These are phyloP conservation scores for Agapornis roseicollis DNA, from an alignment of 2,113 vertebrate species.

Conservation along the genomic window DNA sequence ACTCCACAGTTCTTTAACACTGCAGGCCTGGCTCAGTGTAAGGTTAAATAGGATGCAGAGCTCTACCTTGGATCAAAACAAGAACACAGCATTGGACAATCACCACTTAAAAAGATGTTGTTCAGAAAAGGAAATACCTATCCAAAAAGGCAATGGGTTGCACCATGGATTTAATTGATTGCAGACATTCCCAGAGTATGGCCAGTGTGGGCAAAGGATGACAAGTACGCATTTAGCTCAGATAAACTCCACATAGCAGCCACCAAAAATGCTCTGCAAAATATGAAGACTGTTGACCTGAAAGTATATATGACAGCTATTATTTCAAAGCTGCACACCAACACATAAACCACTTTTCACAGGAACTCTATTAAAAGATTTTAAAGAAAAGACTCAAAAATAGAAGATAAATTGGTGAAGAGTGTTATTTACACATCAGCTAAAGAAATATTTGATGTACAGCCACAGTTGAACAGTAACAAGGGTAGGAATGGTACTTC, in stretches of 20 bases:
- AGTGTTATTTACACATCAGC: not conserved
- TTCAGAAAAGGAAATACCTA: not conserved
- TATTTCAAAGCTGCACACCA: not conserved
- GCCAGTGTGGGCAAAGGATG: not conserved
- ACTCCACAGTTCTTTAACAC: not conserved
- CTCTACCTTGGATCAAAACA: not conserved
- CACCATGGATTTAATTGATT: not conserved
- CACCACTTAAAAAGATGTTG: not conserved
- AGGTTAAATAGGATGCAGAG: not conserved
- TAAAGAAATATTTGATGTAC: not conserved
- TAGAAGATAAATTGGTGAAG: not conserved
- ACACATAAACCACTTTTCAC: not conserved
- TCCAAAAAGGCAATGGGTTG: not conserved
- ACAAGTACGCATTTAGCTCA: not conserved
- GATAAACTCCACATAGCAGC: not conserved
- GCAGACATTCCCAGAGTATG: not conserved
- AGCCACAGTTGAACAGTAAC: not conserved
- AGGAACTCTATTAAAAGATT: not conserved
- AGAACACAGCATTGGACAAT: not conserved
- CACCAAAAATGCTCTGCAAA: not conserved
- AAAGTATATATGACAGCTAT: not conserved
- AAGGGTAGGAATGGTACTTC: not conserved
- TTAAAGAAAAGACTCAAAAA: not conserved
- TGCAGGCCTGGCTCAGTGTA: not conserved
- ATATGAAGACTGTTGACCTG: not conserved